phyloP scores from a whole-genome alignment of 2,113 vertebrate species.

The Mola mola region DNA sequence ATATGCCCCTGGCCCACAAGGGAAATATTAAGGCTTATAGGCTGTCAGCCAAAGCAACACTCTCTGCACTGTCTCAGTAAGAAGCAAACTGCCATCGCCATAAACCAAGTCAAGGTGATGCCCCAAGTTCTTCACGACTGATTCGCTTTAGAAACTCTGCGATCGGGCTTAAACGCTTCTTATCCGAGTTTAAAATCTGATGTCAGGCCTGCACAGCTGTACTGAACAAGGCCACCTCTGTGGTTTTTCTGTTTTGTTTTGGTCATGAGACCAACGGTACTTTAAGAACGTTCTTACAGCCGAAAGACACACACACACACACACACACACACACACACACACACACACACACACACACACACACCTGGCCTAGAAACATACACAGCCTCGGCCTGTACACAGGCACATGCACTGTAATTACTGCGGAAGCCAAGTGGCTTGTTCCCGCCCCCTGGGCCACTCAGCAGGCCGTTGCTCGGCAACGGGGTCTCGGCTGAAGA shows the following conservation, averaged over 20 bases:
- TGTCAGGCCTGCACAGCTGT: no score
- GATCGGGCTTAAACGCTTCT: no score
- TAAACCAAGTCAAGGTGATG: background rate
- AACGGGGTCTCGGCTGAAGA: constrained; percentile 63
- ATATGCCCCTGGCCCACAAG: constrained; percentile 42
- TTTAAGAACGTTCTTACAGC: no score
- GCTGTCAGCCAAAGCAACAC: constrained; percentile 5
- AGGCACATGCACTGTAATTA: constrained; percentile 64
- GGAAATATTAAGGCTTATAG: constrained; percentile 47
- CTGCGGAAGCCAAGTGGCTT: constrained; percentile 70
- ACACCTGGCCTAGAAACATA: constrained; percentile 56
- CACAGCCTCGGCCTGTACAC: background rate
- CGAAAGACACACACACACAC: no score
- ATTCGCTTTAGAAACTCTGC: no score
- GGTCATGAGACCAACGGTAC: no score
- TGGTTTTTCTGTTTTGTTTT: no score
- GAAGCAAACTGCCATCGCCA: background rate
- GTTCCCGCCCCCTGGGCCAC: constrained; percentile 72
- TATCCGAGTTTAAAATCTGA: no score
- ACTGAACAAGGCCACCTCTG: no score
- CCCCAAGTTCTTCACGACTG: no score
- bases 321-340: constrained; percentile 17
- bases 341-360: constrained; percentile 26
- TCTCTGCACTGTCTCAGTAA: constrained; percentile 2
- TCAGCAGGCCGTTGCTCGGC: constrained; percentile 73